Evolutionary conservation across 2,113 vertebrate genomes (phyloP).

Genomic region (Rhagologus leucostigma): DNA sequence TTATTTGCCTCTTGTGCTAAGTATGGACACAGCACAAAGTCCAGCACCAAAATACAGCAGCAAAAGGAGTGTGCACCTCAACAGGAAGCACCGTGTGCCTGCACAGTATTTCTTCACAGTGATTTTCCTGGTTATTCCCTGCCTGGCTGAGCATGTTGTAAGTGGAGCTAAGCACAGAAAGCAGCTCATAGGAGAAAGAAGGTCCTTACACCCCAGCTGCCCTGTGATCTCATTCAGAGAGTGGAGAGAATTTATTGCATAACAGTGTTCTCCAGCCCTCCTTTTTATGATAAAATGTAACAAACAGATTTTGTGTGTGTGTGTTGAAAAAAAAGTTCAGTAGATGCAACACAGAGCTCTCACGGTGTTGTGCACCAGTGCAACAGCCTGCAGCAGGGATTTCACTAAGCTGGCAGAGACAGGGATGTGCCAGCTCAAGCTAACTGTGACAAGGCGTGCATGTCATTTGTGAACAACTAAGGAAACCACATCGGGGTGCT

Average conservation of each 20-base stretch:
- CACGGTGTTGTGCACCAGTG: neutral
- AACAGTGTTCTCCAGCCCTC: neutral
- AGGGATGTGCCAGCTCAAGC: neutral
- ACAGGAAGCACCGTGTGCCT: neutral
- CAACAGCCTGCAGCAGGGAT: neutral
- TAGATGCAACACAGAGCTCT: neutral
- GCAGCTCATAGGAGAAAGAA: neutral
- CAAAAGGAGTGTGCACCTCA: neutral
- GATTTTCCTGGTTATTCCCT: neutral
- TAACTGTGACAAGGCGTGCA: neutral
- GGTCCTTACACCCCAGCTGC: neutral
- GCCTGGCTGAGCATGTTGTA: neutral
- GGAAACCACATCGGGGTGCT: neutral
- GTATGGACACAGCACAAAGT: neutral
- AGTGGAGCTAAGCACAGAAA: neutral
- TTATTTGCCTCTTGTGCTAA: neutral
- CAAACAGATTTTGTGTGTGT: neutral
- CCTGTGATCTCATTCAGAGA: neutral
- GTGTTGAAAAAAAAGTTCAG: neutral
- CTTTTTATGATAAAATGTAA: neutral
- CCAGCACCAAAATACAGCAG: neutral
- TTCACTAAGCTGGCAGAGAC: neutral
- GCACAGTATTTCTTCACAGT: neutral
- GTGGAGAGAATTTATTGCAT: neutral
- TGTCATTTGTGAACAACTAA: neutral